These are phyloP conservation scores for Melieria crassipennis DNA, from an alignment of 2,888 invertebrate genomes.

Conservation along the genomic window DNA sequence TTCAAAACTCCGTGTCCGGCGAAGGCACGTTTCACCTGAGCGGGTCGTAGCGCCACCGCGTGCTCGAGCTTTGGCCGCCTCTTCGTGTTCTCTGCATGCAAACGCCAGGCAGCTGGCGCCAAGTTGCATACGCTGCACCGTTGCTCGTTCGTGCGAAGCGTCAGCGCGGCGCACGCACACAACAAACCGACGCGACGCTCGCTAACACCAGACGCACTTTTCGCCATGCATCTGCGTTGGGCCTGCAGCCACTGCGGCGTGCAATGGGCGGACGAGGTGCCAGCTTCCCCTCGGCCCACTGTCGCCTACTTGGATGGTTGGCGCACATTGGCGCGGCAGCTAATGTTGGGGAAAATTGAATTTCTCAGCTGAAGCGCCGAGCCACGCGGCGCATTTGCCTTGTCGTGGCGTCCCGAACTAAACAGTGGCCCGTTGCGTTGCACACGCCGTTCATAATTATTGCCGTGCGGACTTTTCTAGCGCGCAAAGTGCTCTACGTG, in stretches of 20 bases:
- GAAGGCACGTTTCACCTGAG: background rate
- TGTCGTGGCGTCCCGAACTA: too few species aligned
- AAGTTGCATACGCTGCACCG: background rate
- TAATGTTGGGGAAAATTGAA: slow-evolving; percentile 61
- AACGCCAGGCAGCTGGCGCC: background rate
- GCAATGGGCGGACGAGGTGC: background rate
- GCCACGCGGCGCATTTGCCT: too few species aligned
- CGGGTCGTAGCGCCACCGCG: background rate
- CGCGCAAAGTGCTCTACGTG: slow-evolving; percentile 4
- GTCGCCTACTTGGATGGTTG: slow-evolving; percentile 42
- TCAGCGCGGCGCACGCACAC: background rate
- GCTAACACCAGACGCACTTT: too few species aligned
- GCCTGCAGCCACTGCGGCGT: background rate
- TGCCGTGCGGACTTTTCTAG: slow-evolving; percentile 7
- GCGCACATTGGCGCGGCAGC: slow-evolving; percentile 44
- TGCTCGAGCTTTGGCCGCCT: background rate
- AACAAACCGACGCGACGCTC: too few species aligned
- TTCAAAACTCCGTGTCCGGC: background rate
- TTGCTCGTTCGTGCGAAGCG: slow-evolving; percentile 12
- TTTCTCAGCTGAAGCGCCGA: slow-evolving; percentile 45
- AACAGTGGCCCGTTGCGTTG: background rate
- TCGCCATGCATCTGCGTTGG: too few species aligned
- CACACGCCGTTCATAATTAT: slow-evolving; percentile 5
- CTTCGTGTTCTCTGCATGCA: background rate
- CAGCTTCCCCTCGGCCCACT: background rate